Evolutionary conservation across 2,113 vertebrate genomes (phyloP).

Genomic region (Polypterus senegalus): DNA sequence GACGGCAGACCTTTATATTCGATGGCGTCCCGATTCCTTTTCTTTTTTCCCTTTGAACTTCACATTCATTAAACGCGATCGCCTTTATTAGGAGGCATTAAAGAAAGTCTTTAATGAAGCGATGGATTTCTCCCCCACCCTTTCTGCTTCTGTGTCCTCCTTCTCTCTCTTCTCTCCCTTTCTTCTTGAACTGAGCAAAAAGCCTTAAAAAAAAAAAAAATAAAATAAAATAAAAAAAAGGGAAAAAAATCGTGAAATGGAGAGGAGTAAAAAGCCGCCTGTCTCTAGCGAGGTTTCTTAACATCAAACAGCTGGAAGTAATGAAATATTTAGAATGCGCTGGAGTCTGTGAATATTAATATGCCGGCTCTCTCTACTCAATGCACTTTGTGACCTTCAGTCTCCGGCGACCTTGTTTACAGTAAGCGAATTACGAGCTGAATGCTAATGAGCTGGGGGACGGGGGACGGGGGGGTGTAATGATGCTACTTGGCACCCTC

Average conservation of each 20-base stretch:
- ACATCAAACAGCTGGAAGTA: constrained; percentile 69
- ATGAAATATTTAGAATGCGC: constrained; percentile 66
- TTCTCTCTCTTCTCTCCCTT: constrained; percentile 2
- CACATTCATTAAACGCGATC: no score
- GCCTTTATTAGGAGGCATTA: no score
- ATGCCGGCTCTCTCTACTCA: constrained; percentile 36
- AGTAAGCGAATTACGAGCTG: constrained; percentile 27
- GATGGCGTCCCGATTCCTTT: no score
- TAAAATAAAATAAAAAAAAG: constrained; percentile 43
- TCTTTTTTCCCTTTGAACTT: no score
- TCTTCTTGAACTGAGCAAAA: constrained; percentile 21
- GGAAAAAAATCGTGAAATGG: constrained; percentile 32
- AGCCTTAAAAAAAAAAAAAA: constrained; percentile 43
- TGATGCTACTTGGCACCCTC: no score
- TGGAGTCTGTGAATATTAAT: constrained; percentile 63
- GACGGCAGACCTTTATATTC: no score
- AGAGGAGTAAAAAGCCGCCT: constrained; percentile 18
- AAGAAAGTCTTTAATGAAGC: no score
- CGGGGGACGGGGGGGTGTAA: no score
- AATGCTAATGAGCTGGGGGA: constrained; percentile 36
- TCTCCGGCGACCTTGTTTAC: constrained; percentile 43
- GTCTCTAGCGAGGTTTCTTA: constrained; percentile 58
- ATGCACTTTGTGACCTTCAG: constrained; percentile 32
- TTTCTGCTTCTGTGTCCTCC: constrained; percentile 10
- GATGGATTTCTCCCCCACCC: background rate